Conservation (phyloP, 1,140 invertebrate species). For the Eurosta solidaginis region DNA sequence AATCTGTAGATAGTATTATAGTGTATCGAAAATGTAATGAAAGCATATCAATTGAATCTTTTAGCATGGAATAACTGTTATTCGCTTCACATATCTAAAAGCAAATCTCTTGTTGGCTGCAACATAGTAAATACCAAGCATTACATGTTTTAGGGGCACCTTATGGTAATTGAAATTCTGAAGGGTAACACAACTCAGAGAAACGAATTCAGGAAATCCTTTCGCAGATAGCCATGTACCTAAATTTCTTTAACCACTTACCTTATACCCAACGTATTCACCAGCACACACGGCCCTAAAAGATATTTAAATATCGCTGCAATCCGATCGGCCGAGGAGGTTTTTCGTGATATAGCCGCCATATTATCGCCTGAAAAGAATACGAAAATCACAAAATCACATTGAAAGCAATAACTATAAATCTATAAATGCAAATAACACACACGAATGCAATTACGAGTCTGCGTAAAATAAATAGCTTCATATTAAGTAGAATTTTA, state of each 20-base stretch:
- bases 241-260: conserved; percentile 38
- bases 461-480: conserved; percentile 22
- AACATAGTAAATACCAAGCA: no score
- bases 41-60: no score
- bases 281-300: conserved; percentile 55
- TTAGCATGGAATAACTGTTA: no score
- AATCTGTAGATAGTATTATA: no score
- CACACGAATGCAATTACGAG: conserved; percentile 40
- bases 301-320: conserved; percentile 57
- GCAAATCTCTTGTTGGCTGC: no score
- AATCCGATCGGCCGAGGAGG: conserved; percentile 58
- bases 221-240: not conserved
- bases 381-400: conserved; percentile 1
- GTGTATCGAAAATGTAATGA: no score
- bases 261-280: conserved; percentile 56
- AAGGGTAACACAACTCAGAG: no score
- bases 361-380: conserved; percentile 57
- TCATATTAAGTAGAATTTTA: not conserved
- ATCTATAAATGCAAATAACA: conserved; percentile 26
- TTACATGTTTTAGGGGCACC: no score
- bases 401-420: not conserved
- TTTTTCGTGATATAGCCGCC: conserved; percentile 60
- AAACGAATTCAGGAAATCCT: no score
- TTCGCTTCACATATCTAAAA: no score
- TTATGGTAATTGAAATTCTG: no score